Conservation (phyloP, 1,140 invertebrate species). For the Apis dorsata region DNA sequence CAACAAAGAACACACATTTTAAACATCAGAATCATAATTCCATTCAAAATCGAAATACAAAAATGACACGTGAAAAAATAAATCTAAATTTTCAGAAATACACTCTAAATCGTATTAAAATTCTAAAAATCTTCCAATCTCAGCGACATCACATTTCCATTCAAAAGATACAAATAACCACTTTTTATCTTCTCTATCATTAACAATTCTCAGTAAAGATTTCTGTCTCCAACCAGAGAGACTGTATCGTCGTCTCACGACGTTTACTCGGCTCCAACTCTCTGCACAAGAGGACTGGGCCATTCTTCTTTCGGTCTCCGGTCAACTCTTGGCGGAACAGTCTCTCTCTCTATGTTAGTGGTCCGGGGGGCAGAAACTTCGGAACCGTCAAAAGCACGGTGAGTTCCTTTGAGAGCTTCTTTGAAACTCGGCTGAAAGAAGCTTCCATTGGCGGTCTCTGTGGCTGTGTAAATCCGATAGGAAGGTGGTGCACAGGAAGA, state of each 20-base stretch:
- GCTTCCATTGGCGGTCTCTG: constrained; percentile 37
- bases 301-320: constrained; percentile 44
- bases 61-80: no score
- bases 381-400: constrained; percentile 65
- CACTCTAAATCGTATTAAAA: not conserved
- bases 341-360: constrained; percentile 39
- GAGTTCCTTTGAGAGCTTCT: constrained; percentile 70
- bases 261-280: constrained; percentile 2
- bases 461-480: constrained; percentile 53
- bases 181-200: not conserved
- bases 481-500: constrained; percentile 9
- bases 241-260: not conserved
- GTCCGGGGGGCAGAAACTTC: constrained; percentile 63
- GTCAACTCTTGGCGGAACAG: constrained; percentile 52
- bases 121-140: not conserved
- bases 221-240: no score
- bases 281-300: not conserved
- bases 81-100: no score
- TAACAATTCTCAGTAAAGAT: not conserved
- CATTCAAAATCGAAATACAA: no score
- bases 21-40: no score
- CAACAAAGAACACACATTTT: no score
- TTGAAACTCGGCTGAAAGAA: constrained; percentile 63
- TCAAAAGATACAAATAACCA: not conserved
- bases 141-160: not conserved